Conservation (phyloP, 2,797 vertebrate species). For the Premnoplex brunnescens region DNA sequence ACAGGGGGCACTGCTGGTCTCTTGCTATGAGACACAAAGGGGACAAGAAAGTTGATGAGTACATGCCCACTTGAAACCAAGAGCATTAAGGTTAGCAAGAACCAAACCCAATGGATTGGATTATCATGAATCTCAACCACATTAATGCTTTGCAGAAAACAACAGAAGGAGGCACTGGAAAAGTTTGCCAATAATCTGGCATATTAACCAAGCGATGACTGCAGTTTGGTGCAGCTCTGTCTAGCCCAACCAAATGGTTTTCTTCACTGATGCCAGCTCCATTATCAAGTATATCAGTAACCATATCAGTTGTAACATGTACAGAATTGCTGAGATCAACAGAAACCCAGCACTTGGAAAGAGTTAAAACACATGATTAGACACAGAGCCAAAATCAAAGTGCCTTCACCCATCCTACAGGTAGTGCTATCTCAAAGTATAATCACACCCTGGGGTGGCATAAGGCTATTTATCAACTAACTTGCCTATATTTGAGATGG, state of each 20-base stretch:
- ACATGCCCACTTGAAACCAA: not conserved
- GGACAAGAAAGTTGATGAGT: not conserved
- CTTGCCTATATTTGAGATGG: constrained; percentile 53
- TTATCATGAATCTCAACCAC: not conserved
- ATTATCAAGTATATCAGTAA: constrained; percentile 49
- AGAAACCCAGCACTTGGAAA: constrained; percentile 66
- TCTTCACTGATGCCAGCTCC: constrained; percentile 35
- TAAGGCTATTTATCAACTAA: constrained; percentile 60
- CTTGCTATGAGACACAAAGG: not conserved
- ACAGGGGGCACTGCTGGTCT: not conserved
- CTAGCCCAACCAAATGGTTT: constrained; percentile 47
- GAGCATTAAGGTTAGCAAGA: not conserved
- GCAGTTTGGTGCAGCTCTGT: constrained; percentile 13
- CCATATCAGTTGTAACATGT: constrained; percentile 66
- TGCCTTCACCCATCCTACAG: constrained; percentile 51
- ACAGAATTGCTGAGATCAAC: constrained; percentile 65
- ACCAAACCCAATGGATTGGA: not conserved
- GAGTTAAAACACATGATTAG: constrained; percentile 69
- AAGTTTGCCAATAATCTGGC: constrained; percentile 24
- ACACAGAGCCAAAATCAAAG: constrained; percentile 59
- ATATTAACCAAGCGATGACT: constrained; percentile 12
- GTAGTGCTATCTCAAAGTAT: constrained; percentile 69
- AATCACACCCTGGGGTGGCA: constrained; percentile 60
- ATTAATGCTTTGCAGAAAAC: constrained; percentile 29
- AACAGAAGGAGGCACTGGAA: not conserved